Evolutionary conservation across 2,113 vertebrate species (phyloP).

Genomic region (Podarcis muralis): DNA sequence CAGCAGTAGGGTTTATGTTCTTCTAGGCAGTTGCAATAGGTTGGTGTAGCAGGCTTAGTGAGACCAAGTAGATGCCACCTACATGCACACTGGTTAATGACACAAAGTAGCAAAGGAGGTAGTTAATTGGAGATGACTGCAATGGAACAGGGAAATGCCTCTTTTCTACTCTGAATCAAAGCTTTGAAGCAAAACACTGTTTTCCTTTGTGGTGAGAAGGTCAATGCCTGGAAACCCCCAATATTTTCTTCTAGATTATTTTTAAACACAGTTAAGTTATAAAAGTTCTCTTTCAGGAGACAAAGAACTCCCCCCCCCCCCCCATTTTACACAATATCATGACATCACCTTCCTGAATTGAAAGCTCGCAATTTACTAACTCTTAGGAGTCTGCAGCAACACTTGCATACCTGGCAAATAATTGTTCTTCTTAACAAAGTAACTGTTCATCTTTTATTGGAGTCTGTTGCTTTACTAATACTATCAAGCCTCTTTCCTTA

Average conservation of each 20-base stretch:
- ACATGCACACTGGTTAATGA: background rate
- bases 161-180: background rate
- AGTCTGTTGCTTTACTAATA: conserved; percentile 25
- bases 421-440: conserved; percentile 22
- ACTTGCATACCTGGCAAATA: conserved; percentile 5
- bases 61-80: background rate
- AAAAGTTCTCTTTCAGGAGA: background rate
- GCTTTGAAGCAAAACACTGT: background rate
- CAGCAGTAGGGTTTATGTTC: background rate
- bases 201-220: background rate
- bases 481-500: conserved; percentile 39
- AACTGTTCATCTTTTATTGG: conserved; percentile 20
- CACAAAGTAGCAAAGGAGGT: background rate
- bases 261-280: background rate
- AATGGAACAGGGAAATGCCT: background rate
- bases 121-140: background rate
- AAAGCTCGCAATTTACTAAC: background rate
- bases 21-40: background rate
- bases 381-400: conserved; percentile 1
- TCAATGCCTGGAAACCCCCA: background rate
- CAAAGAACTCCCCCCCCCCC: background rate
- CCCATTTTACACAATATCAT: background rate
- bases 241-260: background rate
- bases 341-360: background rate
- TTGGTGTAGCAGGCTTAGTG: background rate